These are phyloP conservation scores for Incurvaria masculella DNA, from an alignment of 2,888 invertebrate genomes.

Conservation along the genomic window DNA sequence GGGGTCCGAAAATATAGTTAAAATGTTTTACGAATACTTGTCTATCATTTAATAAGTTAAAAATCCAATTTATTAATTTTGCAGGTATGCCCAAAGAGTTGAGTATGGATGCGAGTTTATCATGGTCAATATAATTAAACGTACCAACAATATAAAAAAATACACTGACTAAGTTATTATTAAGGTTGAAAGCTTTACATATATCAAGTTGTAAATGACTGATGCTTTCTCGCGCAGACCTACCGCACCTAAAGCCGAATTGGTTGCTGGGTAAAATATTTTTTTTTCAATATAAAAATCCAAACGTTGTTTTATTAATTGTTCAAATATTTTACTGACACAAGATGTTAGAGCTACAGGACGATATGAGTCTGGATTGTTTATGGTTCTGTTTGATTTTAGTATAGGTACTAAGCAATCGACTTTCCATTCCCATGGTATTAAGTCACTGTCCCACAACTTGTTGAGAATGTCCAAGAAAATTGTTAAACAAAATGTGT, in stretches of 20 bases:
- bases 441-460: neutral
- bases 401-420: conserved; percentile 8
- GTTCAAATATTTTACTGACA: conserved; percentile 8
- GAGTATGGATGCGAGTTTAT: conserved; percentile 5
- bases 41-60: conserved; percentile 10
- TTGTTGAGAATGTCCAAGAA: neutral
- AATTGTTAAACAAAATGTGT: neutral
- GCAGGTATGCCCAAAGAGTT: conserved; percentile 7
- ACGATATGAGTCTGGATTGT: conserved; percentile 7
- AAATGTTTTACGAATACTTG: conserved; percentile 12
- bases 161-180: neutral
- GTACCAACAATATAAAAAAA: conserved; percentile 9
- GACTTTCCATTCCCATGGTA: neutral
- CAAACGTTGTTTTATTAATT: conserved; percentile 6
- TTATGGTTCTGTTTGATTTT: conserved; percentile 6
- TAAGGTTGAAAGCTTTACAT: neutral
- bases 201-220: conserved; percentile 1
- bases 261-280: conserved; percentile 10
- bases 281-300: conserved; percentile 9
- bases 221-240: conserved; percentile 3
- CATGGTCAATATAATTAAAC: conserved; percentile 10
- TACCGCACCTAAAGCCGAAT: conserved; percentile 8
- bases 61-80: conserved; percentile 10
- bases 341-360: conserved; percentile 10
- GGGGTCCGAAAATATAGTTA: conserved; percentile 8